phyloP scores from a whole-genome alignment of 2,888 invertebrate genomes.

The Caenorhabditis angaria region DNA sequence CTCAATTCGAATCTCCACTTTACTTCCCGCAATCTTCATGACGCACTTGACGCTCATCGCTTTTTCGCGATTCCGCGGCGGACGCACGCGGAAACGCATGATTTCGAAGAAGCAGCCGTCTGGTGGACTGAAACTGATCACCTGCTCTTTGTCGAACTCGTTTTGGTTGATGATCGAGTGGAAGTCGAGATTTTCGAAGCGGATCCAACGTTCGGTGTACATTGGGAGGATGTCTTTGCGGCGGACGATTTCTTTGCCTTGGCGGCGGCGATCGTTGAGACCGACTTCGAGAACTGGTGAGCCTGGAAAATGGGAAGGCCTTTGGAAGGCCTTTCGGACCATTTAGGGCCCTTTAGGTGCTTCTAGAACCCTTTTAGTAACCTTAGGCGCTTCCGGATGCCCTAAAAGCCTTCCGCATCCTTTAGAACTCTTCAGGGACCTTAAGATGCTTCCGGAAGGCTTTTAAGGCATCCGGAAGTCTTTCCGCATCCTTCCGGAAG shows the following conservation, averaged over 20 bases:
- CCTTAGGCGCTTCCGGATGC: too few relatives aligned
- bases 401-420: too few relatives aligned
- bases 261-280: constrained; percentile 82
- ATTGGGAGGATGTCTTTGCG: constrained; percentile 95
- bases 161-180: constrained; percentile 85
- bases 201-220: constrained; percentile 98
- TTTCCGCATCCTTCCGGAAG: too few relatives aligned
- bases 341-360: too few relatives aligned
- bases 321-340: too few relatives aligned
- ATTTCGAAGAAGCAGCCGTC: constrained; percentile 71
- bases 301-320: too few relatives aligned
- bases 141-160: constrained; percentile 80
- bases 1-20: constrained; percentile 90
- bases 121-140: constrained; percentile 71
- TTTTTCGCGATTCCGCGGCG: constrained; percentile 93
- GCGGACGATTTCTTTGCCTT: constrained; percentile 87
- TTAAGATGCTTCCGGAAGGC: too few relatives aligned
- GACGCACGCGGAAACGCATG: constrained; percentile 81
- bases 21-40: constrained; percentile 72
- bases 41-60: constrained; percentile 91
- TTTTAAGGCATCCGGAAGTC: too few relatives aligned
- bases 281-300: constrained; percentile 97
- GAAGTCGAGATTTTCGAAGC: constrained; percentile 91
- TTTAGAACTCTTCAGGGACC: too few relatives aligned
- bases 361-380: too few relatives aligned